These are phyloP conservation scores for Pheosia gnoma DNA, from an alignment of 2,888 invertebrate genomes.

Conservation along the genomic window DNA sequence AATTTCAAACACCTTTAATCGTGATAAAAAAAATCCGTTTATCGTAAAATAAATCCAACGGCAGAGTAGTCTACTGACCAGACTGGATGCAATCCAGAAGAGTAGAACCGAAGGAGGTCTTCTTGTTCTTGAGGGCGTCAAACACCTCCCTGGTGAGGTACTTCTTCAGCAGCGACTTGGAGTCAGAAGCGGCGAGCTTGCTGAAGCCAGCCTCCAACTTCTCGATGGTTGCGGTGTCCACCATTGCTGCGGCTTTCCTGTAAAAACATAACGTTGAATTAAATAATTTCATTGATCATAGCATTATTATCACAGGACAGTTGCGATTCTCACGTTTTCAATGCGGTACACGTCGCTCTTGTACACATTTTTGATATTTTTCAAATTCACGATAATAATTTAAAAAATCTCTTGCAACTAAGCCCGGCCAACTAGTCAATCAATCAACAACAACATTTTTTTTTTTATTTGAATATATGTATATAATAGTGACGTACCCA, in stretches of 20 bases:
- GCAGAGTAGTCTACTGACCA: slow-evolving; percentile 80
- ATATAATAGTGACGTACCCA: slow-evolving; percentile 64
- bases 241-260: slow-evolving; percentile 92
- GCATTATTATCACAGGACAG: background rate
- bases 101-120: slow-evolving; percentile 96
- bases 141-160: slow-evolving; percentile 96
- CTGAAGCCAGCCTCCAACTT: slow-evolving; percentile 96
- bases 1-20: background rate
- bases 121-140: slow-evolving; percentile 95
- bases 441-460: slow-evolving; percentile 14
- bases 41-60: background rate
- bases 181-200: slow-evolving; percentile 94
- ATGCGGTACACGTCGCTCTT: slow-evolving; percentile 76
- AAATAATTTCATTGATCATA: slow-evolving; percentile 17
- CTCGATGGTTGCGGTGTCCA: slow-evolving; percentile 95
- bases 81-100: slow-evolving; percentile 98
- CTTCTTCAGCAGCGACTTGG: slow-evolving; percentile 98
- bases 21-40: background rate
- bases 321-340: slow-evolving; percentile 73
- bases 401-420: slow-evolving; percentile 6
- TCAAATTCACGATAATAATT: slow-evolving; percentile 9
- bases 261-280: slow-evolving; percentile 53
- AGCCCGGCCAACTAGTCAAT: slow-evolving; percentile 16
- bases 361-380: slow-evolving; percentile 67
- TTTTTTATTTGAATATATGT: slow-evolving; percentile 38